Percentiles rank a stretch among this genome's conserved stretches.
Conservation (phyloP, 2,888 invertebrate species). For the Orchesellides sinensis region DNA sequence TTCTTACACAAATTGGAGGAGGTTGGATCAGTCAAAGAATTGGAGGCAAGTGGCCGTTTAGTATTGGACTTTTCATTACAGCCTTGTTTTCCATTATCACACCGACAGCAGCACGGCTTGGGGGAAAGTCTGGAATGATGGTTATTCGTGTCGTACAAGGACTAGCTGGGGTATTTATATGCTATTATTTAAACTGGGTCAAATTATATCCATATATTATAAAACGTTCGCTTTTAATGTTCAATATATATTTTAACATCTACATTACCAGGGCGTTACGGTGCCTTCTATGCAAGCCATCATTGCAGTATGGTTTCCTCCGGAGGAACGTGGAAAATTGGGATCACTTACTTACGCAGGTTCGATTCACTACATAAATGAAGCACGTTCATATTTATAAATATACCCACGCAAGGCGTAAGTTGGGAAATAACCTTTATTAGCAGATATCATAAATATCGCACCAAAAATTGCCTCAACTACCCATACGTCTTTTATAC, state of each 20-base stretch:
- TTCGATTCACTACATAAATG: no score
- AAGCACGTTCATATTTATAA: no score
- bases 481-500: no score
- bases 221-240: not conserved
- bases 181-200: not conserved
- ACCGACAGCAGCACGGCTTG: conserved; percentile 67
- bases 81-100: conserved; percentile 68
- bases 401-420: no score
- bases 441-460: no score
- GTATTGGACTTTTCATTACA: conserved; percentile 68
- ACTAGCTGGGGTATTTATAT: conserved; percentile 63
- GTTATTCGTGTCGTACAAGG: conserved; percentile 70
- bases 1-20: conserved; percentile 89
- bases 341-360: conserved; percentile 51
- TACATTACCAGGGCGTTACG: conserved; percentile 85
- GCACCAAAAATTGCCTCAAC: no score
- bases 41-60: conserved; percentile 83
- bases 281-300: conserved; percentile 66
- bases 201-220: not conserved
- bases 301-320: conserved; percentile 65
- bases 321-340: conserved; percentile 61
- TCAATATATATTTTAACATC: not conserved
- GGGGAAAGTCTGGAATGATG: conserved; percentile 57
- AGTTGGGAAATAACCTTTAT: no score
- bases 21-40: conserved; percentile 88